These are phyloP conservation scores for Amblyornis subalaris DNA, from an alignment of 2,113 vertebrate species.

Conservation along the genomic window DNA sequence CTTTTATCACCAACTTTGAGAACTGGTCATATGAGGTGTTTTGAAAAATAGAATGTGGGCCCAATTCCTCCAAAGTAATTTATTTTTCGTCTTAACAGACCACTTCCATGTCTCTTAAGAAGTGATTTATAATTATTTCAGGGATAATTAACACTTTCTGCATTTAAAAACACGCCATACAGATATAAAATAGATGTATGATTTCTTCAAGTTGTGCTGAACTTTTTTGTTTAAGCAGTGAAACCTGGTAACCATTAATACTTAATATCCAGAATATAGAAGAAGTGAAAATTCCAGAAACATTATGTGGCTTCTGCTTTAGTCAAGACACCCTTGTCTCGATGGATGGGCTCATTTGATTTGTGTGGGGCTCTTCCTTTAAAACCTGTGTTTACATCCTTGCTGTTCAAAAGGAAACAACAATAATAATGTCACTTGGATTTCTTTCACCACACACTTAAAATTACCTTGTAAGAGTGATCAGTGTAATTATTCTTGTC, in stretches of 20 bases:
- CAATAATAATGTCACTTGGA: background rate
- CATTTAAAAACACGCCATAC: background rate
- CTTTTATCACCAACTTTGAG: background rate
- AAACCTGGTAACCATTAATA: background rate
- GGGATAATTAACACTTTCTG: background rate
- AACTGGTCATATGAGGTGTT: background rate
- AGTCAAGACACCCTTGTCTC: background rate
- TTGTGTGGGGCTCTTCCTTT: fast-evolving
- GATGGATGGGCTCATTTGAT: fast-evolving
- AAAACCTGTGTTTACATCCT: background rate
- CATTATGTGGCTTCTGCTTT: background rate
- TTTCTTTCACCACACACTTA: background rate
- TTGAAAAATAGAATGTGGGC: background rate
- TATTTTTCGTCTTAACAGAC: background rate
- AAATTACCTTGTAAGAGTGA: background rate
- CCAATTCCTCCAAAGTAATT: background rate
- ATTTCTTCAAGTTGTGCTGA: background rate
- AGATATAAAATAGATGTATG: fast-evolving
- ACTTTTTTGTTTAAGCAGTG: background rate
- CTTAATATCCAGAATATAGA: background rate
- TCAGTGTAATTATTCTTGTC: background rate
- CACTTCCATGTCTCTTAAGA: background rate
- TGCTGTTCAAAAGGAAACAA: background rate
- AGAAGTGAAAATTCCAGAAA: background rate
- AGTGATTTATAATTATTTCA: background rate